Conservation (phyloP, 2,888 invertebrate genomes). For the Micoletzkya japonica region DNA sequence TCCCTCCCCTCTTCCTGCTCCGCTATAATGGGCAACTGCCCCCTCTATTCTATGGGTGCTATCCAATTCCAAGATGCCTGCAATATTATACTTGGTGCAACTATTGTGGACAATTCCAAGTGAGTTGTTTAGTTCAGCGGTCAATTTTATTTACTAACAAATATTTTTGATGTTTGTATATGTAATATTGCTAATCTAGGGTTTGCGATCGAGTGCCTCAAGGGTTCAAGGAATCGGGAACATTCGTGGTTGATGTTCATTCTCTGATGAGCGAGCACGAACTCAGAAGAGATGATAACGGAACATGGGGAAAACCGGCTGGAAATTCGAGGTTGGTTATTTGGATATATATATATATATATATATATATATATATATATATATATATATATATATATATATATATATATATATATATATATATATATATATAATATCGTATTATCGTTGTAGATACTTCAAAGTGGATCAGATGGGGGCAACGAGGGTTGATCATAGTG, state of each 20-base stretch:
- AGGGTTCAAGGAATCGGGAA: slow-evolving; percentile 42
- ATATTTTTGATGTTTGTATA: background rate
- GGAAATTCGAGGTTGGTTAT: slow-evolving; percentile 33
- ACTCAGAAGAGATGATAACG: slow-evolving; percentile 46
- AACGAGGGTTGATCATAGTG: slow-evolving; percentile 34
- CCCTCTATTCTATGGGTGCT: slow-evolving; percentile 38
- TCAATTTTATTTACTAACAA: background rate
- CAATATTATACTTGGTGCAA: slow-evolving; percentile 44
- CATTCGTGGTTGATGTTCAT: slow-evolving; percentile 46
- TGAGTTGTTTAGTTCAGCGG: background rate
- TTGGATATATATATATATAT: too few relatives aligned
- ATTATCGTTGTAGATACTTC: background rate
- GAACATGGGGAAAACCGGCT: slow-evolving; percentile 48
- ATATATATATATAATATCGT: too few relatives aligned
- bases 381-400: too few relatives aligned
- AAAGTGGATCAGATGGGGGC: background rate
- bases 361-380: too few relatives aligned
- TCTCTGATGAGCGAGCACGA: slow-evolving; percentile 21
- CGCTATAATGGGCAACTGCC: slow-evolving; percentile 34
- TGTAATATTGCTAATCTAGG: too few relatives aligned
- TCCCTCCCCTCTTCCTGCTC: background rate
- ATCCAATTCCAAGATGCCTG: slow-evolving; percentile 41
- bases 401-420: too few relatives aligned
- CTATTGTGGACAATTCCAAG: slow-evolving; percentile 32
- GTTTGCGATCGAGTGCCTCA: slow-evolving; percentile 41